These are phyloP conservation scores for Scaptodrosophila latifasciaeformis DNA, from an alignment of 2,888 invertebrate species.

Conservation along the genomic window DNA sequence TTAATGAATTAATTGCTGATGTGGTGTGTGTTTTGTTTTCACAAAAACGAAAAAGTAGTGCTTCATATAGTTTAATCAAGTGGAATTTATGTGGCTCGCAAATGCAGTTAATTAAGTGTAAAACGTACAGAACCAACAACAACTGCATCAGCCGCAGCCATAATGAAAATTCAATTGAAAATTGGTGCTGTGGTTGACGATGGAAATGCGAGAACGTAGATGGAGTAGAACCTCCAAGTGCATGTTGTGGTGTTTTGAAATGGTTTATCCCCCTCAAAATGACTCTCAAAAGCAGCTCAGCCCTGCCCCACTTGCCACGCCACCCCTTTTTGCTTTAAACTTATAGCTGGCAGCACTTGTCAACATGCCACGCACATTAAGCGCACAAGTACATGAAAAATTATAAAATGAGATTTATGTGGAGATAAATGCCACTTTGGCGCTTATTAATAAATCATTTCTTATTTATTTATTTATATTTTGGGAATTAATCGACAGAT, in stretches of 20 bases:
- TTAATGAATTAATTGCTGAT: slow-evolving; percentile 64
- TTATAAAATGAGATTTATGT: slow-evolving; percentile 49
- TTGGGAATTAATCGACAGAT: slow-evolving; percentile 21
- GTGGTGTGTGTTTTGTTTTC: slow-evolving; percentile 29
- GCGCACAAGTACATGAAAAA: slow-evolving; percentile 20
- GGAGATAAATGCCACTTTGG: slow-evolving; percentile 42
- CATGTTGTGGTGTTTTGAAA: neutral
- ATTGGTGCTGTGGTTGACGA: neutral
- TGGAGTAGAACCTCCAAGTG: neutral
- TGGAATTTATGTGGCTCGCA: slow-evolving; percentile 64
- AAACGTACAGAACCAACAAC: slow-evolving; percentile 19
- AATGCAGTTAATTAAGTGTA: slow-evolving; percentile 65
- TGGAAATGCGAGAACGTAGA: neutral
- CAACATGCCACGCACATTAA: slow-evolving; percentile 19
- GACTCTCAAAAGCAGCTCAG: no score
- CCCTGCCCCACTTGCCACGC: no score
- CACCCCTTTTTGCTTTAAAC: no score
- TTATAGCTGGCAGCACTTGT: slow-evolving; percentile 19
- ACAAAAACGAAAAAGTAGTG: slow-evolving; percentile 37
- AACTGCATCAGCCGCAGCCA: no score
- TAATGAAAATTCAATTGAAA: no score
- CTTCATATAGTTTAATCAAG: slow-evolving; percentile 68
- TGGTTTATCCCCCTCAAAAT: neutral
- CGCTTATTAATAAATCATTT: slow-evolving; percentile 49
- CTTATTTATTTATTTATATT: slow-evolving; percentile 25